These are phyloP conservation scores for Odontamblyopus rebecca DNA, from an alignment of 2,797 vertebrate species.

Conservation along the genomic window DNA sequence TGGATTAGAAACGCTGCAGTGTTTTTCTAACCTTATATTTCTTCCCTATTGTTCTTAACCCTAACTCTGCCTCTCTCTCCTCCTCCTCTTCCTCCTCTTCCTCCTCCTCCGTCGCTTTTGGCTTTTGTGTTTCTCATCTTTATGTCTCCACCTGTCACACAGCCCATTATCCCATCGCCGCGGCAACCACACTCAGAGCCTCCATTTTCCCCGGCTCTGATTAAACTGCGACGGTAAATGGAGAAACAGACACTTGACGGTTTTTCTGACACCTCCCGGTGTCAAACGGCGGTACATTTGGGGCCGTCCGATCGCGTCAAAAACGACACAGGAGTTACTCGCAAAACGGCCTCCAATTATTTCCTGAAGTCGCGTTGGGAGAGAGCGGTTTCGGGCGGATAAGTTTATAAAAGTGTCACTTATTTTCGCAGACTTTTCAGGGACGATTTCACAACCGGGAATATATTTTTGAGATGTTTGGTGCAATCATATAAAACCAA, in stretches of 20 bases:
- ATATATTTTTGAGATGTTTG: no score
- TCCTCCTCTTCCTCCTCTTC: not conserved
- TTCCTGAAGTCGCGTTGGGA: not conserved
- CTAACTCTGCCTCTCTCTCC: conserved; percentile 47
- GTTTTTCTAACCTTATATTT: conserved; percentile 36
- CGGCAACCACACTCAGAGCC: conserved; percentile 4
- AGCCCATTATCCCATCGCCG: conserved; percentile 49
- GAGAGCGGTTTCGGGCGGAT: not conserved
- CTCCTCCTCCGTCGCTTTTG: conserved; percentile 43
- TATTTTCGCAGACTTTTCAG: not conserved
- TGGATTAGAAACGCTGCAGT: conserved; percentile 16
- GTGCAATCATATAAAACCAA: no score
- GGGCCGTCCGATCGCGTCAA: not conserved
- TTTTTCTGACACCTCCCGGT: not conserved
- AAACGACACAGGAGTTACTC: conserved; percentile 1
- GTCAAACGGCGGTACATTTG: not conserved
- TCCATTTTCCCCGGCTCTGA: not conserved
- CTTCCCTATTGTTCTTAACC: conserved; percentile 27
- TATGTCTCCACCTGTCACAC: conserved; percentile 39
- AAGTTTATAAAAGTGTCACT: not conserved
- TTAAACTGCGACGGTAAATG: not conserved
- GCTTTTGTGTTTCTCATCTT: conserved; percentile 35
- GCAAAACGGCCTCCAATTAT: not conserved
- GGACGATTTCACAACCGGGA: not conserved
- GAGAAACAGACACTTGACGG: not conserved